Percentiles rank a stretch among this genome's conserved stretches.
Conservation (phyloP, 2,797 vertebrate species). For the Malacoctenus gilli region DNA sequence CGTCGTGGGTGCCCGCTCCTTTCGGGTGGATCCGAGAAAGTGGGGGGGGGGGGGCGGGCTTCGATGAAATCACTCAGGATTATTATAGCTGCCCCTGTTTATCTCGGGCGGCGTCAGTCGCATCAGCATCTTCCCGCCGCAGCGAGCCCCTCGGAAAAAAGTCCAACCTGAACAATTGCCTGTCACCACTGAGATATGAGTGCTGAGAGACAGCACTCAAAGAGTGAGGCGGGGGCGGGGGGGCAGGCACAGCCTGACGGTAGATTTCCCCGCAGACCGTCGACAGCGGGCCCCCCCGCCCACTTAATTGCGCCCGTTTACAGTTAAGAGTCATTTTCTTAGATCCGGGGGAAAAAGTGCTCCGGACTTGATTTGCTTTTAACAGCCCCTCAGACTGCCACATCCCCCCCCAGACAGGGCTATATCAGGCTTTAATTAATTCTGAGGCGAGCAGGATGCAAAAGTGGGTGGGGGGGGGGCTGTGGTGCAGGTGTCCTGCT, state of each 20-base stretch:
- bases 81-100: too few species aligned
- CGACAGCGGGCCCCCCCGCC: conserved; percentile 67
- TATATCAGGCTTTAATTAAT: conserved; percentile 83
- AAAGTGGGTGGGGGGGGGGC: conserved; percentile 54
- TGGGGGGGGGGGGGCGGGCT: too few species aligned
- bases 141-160: conserved; percentile 9
- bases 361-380: conserved; percentile 76
- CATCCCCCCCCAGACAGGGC: conserved; percentile 75
- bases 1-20: too few species aligned
- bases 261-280: conserved; percentile 81
- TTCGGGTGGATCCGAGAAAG: too few species aligned
- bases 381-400: conserved; percentile 70
- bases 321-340: conserved; percentile 77
- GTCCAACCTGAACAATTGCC: conserved; percentile 23
- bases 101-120: too few species aligned
- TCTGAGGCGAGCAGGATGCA: conserved; percentile 71
- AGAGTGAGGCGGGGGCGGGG: conserved; percentile 69
- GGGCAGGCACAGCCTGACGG: conserved; percentile 62
- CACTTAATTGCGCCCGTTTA: conserved; percentile 81
- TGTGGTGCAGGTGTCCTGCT: conserved; percentile 50
- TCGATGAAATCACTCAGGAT: neutral
- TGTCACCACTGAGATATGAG: conserved; percentile 41
- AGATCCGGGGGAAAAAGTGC: conserved; percentile 58
- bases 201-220: conserved; percentile 20
- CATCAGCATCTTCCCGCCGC: conserved; percentile 29